Conservation (phyloP, 2,888 invertebrate genomes). For the Eupithecia tripunctaria region DNA sequence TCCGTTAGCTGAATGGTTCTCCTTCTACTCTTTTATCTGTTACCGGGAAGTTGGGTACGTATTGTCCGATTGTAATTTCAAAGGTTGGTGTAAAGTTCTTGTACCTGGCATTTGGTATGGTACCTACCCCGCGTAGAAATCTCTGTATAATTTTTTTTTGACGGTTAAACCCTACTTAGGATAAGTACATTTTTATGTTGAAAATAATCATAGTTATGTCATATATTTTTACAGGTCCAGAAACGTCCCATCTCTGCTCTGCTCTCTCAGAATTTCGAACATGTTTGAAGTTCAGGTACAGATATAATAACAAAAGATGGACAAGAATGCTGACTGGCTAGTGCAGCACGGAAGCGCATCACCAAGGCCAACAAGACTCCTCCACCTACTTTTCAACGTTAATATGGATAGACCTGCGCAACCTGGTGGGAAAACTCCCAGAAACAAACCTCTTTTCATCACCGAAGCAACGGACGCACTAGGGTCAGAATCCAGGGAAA, state of each 20-base stretch:
- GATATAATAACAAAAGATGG: background rate
- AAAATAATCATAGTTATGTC: no score
- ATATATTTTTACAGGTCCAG: background rate
- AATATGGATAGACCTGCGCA: background rate
- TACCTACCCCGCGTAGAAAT: constrained; percentile 32
- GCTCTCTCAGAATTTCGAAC: background rate
- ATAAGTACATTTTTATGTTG: background rate
- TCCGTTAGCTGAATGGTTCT: constrained; percentile 32
- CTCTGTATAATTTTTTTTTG: background rate
- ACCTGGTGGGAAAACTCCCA: background rate
- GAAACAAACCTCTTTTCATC: background rate
- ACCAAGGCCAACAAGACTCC: background rate
- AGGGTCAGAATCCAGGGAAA: background rate
- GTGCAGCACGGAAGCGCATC: background rate
- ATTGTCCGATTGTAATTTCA: constrained; percentile 22
- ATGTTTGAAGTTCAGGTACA: background rate
- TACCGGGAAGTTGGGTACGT: constrained; percentile 27
- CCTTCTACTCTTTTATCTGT: constrained; percentile 25
- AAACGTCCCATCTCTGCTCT: background rate
- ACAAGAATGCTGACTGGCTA: background rate
- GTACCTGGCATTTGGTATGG: constrained; percentile 13
- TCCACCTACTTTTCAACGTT: background rate
- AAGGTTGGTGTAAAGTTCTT: background rate
- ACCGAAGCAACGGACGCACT: background rate
- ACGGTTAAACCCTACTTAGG: background rate